A percentile compares a stretch with the other conserved stretches of the same genome.
These are phyloP conservation scores for Zaprionus kolodkinae DNA, from an alignment of 1,140 invertebrate species.

Conservation along the genomic window DNA sequence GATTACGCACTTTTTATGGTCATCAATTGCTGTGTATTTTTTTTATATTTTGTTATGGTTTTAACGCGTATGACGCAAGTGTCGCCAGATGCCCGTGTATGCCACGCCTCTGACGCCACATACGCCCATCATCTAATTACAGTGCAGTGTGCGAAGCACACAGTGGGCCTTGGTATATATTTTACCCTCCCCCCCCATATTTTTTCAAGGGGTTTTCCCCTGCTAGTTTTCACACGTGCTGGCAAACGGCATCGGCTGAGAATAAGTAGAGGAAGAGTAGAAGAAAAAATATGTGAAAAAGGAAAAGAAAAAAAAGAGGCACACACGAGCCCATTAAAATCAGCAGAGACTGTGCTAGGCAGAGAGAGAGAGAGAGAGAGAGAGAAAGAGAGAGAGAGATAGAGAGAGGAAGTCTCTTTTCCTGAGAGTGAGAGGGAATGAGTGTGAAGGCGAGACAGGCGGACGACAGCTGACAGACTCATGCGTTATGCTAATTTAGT, in stretches of 20 bases:
- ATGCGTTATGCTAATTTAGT: conserved; percentile 78
- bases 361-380: background rate
- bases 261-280: conserved; percentile 15
- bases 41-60: conserved; percentile 39
- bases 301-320: conserved; percentile 28
- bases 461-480: conserved; percentile 20
- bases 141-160: background rate
- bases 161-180: background rate
- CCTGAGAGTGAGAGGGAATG: background rate
- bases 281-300: background rate
- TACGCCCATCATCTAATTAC: background rate
- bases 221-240: conserved; percentile 69
- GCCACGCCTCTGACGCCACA: conserved; percentile 33
- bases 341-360: background rate
- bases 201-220: conserved; percentile 22
- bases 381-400: background rate
- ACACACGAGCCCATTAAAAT: conserved; percentile 74
- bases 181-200: background rate
- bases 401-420: background rate
- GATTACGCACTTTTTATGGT: conserved; percentile 64
- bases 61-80: conserved; percentile 55
- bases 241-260: conserved; percentile 59
- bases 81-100: background rate
- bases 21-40: conserved; percentile 12
- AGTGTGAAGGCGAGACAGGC: background rate